phyloP scores from a whole-genome alignment of 1,140 invertebrate species.

The Xylocopa sonorina region DNA sequence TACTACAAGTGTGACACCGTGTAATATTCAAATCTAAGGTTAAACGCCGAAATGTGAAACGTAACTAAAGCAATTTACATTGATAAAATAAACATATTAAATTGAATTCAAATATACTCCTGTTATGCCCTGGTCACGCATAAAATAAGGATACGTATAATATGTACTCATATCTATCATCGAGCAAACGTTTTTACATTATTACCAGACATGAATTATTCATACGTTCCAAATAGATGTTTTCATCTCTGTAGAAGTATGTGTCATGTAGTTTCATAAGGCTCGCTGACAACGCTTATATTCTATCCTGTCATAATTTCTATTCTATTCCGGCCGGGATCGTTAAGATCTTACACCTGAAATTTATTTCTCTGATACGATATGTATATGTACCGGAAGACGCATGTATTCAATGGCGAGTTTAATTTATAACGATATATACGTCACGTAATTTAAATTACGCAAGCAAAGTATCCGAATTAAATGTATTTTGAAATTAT shows the following conservation, averaged over 20 bases:
- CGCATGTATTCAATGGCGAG: no score
- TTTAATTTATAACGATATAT: no score
- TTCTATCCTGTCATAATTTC: not conserved
- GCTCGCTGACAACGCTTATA: not conserved
- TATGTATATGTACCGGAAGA: not conserved
- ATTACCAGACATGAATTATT: constrained; percentile 41
- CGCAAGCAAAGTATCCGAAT: not conserved
- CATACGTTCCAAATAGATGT: constrained; percentile 15
- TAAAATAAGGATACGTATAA: not conserved
- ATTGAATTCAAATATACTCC: not conserved
- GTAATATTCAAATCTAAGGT: constrained; percentile 6
- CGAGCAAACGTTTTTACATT: constrained; percentile 10
- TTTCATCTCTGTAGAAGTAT: constrained; percentile 1
- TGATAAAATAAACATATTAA: not conserved
- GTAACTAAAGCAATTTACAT: no score
- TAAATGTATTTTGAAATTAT: no score
- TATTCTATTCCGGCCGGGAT: not conserved
- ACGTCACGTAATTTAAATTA: constrained; percentile 3
- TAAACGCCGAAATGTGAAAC: not conserved
- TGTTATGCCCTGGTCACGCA: not conserved
- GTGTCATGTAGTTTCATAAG: not conserved
- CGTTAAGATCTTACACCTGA: not conserved
- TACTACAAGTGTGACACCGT: not conserved
- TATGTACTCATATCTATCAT: not conserved
- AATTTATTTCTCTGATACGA: not conserved